Evolutionary conservation across 2,888 invertebrate species (phyloP).

Genomic region (Drosophila antonietae): DNA sequence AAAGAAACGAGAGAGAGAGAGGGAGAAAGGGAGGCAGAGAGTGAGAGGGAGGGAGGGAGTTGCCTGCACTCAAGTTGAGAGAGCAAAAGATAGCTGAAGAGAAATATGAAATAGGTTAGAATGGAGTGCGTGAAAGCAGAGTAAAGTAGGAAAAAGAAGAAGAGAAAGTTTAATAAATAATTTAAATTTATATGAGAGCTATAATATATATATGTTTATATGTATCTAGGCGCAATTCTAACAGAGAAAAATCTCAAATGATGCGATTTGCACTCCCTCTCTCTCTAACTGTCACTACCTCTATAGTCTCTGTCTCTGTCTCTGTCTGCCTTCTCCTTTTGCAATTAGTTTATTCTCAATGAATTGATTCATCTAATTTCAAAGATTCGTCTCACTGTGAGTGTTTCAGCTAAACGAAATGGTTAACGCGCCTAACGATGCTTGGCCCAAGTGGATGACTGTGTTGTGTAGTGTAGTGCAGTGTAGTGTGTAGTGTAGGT

Average conservation of each 20-base stretch:
- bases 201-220: too few species aligned
- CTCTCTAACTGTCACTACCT: background rate
- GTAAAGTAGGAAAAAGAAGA: background rate
- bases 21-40: background rate
- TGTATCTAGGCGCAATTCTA: too few species aligned
- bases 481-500: background rate
- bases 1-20: background rate
- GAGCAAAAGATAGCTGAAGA: too few species aligned
- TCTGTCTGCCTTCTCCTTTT: too few species aligned
- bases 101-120: too few species aligned
- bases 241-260: background rate
- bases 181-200: too few species aligned
- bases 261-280: background rate
- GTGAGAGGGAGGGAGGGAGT: background rate
- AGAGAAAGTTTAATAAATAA: too few species aligned
- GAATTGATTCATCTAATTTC: background rate
- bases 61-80: too few species aligned
- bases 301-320: too few species aligned
- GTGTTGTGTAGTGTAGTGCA: background rate
- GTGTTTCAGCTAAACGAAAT: background rate
- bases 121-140: too few species aligned
- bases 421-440: conserved; percentile 16
- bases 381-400: background rate
- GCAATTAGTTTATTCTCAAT: background rate
- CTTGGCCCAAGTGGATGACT: conserved; percentile 16